These are phyloP conservation scores for Centropus bengalensis DNA, from an alignment of 2,113 vertebrate species.

Conservation along the genomic window DNA sequence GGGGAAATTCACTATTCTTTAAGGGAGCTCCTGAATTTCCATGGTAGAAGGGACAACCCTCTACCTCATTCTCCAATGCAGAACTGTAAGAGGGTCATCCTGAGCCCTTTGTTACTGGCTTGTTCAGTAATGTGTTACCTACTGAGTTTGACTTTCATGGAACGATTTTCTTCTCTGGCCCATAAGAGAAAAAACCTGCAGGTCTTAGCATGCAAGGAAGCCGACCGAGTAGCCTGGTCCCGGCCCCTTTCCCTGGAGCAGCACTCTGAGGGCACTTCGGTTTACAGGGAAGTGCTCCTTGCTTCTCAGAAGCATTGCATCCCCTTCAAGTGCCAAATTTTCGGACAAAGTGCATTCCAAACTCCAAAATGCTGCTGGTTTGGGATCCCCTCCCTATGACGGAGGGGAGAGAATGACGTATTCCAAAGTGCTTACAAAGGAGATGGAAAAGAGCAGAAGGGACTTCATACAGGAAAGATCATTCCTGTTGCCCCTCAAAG, in stretches of 20 bases:
- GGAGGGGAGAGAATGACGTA: fast-evolving
- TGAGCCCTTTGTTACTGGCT: background rate
- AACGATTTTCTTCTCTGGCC: background rate
- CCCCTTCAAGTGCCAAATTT: background rate
- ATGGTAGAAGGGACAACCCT: background rate
- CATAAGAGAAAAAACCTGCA: background rate
- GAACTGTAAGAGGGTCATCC: background rate
- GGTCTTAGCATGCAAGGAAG: background rate
- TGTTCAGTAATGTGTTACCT: background rate
- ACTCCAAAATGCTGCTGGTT: background rate
- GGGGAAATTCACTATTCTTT: background rate
- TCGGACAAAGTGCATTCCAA: background rate
- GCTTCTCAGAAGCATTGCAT: background rate
- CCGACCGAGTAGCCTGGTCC: background rate
- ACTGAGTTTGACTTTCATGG: background rate
- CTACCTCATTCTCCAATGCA: no score
- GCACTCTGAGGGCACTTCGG: background rate
- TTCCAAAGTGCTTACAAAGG: background rate
- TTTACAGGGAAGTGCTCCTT: background rate
- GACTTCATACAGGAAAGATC: background rate
- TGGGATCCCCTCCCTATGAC: background rate
- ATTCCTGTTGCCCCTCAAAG: background rate
- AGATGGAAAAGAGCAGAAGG: background rate
- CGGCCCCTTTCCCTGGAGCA: background rate
- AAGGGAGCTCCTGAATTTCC: background rate